phyloP scores from a whole-genome alignment of 2,113 vertebrate species.

The Procavia capensis region DNA sequence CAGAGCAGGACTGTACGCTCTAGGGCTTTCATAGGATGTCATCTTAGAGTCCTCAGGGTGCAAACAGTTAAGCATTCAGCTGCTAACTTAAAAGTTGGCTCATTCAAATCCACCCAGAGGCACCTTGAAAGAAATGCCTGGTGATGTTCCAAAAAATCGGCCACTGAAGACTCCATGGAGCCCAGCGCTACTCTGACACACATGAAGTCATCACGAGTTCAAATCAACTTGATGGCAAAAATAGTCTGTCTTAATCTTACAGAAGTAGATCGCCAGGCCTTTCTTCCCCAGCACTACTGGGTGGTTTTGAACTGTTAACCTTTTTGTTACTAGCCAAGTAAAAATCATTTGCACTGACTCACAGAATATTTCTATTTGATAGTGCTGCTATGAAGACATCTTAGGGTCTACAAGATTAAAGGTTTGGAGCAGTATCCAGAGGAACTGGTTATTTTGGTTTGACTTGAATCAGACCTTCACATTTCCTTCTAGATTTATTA shows the following conservation, averaged over 20 bases:
- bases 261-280: background rate
- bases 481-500: background rate
- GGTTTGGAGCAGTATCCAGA: background rate
- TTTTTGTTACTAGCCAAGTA: background rate
- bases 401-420: background rate
- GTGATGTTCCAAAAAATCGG: background rate
- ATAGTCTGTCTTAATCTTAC: background rate
- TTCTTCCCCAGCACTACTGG: background rate
- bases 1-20: background rate
- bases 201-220: background rate
- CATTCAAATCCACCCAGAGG: background rate
- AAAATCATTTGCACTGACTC: background rate
- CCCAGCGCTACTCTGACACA: background rate
- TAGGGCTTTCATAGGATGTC: background rate
- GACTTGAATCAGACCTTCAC: background rate
- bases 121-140: background rate
- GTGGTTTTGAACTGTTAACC: background rate
- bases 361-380: slow-evolving; percentile 3
- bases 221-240: background rate
- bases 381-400: background rate
- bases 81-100: background rate
- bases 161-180: background rate
- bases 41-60: background rate
- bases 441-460: background rate
- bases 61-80: too few species aligned